Evolutionary conservation across 2,113 vertebrate species (phyloP), one percentile per base, ranked within the genome.

Genomic region (Chrysochloris asiatica): DNA sequence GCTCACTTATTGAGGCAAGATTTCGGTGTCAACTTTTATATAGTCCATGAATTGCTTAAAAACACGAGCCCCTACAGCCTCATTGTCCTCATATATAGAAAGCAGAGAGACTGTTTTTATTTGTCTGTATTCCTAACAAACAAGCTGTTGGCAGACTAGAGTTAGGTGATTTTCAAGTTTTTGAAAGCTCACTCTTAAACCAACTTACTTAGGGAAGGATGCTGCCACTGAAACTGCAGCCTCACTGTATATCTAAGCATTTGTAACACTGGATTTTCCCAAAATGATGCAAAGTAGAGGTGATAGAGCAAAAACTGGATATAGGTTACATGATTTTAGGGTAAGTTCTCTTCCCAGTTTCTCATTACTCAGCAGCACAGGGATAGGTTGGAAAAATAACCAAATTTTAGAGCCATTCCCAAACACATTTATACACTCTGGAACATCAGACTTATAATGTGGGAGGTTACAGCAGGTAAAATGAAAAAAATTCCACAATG

Each of bases 21-120:
- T 94, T 83, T 92, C 82, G 61, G 16, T 72, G 63, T 84, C 38
- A 61, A 87, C 71, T 81, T 61, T 67, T 82, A 65, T 14, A n/a
- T 41, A n/a, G 75, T 17, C 41, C 45, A 56, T 19, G 52, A 82
- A 50, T 61, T 79, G 33, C 63, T 84, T 86, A 47, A 48, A 69
- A 79, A 94, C 79, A 77, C 8, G 30, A 86, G 52, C 1, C 45
- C 26, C 52, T 45, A 72, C 79, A 61, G 78, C 92, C 50, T 33
- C 43, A 69, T 36, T 76, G 75, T 38, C 43, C 67, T 79, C 54
- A 21, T 41, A 83, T 43, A 24, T 30, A 22, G 47, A 87, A 86
- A 41, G n/a, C 54, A 84, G 71, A 86, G 75, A 91, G 54, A 52
- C 43, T 52, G 26, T 36, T 90, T 71, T 76, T 84, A 17, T 82